Conservation (phyloP, 2,113 vertebrate species). For the Ictalurus furcatus region DNA sequence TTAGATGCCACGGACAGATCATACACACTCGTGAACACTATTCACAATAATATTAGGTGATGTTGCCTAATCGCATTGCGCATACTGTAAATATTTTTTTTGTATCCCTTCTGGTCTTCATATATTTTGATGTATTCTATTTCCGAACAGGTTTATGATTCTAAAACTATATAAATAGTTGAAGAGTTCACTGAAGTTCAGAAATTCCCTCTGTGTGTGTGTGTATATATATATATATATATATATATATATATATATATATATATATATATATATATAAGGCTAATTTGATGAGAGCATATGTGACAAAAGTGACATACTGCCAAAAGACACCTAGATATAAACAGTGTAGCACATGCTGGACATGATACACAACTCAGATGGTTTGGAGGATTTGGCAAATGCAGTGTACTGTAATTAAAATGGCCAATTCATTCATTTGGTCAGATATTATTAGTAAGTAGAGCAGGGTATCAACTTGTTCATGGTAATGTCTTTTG, state of each 20-base stretch:
- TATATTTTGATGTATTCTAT: not conserved
- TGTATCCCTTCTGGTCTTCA: not conserved
- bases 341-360: slow-evolving; percentile 24
- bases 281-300: slow-evolving; percentile 17
- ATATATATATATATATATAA: slow-evolving; percentile 11
- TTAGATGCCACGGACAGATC: not conserved
- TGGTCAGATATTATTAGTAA: slow-evolving; percentile 6
- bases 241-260: too few species aligned
- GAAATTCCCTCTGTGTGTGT: slow-evolving; percentile 19
- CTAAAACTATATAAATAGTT: not conserved
- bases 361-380: not conserved
- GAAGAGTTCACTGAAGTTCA: not conserved
- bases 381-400: not conserved
- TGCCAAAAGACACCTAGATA: not conserved
- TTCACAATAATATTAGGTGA: not conserved
- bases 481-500: not conserved
- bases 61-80: not conserved
- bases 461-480: not conserved
- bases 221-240: too few species aligned
- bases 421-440: not conserved
- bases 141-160: not conserved
- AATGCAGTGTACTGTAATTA: not conserved
- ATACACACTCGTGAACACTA: too few species aligned
- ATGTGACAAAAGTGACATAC: slow-evolving; percentile 16
- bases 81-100: not conserved